phyloP scores from a whole-genome alignment of 37 sponge, comb jelly and placozoan genomes.

The Theonella swinhoei region DNA sequence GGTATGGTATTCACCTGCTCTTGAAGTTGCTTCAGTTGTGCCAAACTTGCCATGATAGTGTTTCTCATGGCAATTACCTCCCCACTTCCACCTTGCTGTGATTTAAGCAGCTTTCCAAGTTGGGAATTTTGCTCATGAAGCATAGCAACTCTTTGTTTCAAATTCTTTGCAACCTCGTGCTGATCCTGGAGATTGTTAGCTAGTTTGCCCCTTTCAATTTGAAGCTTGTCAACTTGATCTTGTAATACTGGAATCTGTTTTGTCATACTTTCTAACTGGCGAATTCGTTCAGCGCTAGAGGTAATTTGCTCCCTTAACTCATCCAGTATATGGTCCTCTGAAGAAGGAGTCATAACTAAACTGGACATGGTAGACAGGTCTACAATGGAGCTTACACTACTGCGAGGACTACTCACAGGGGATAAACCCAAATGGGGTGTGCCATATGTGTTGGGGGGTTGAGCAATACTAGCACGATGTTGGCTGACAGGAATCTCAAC shows the following conservation, averaged over 20 bases:
- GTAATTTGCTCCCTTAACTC: constrained; percentile 45
- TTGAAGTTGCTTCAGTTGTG: constrained; percentile 62
- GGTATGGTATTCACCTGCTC: constrained; percentile 58
- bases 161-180: constrained; percentile 22
- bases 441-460: no score
- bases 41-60: constrained; percentile 60
- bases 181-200: constrained; percentile 47
- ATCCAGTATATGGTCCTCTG: constrained; percentile 27
- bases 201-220: constrained; percentile 30
- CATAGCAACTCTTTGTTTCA: constrained; percentile 60
- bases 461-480: no score
- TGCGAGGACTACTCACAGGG: constrained; percentile 22
- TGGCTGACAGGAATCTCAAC: no score
- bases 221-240: constrained; percentile 10
- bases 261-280: constrained; percentile 30
- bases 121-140: constrained; percentile 67
- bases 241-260: constrained; percentile 20
- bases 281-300: background rate
- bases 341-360: background rate
- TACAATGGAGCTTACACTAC: constrained; percentile 36
- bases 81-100: constrained; percentile 12
- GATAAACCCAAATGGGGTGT: no score
- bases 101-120: constrained; percentile 37
- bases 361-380: background rate
- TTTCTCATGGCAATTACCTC: constrained; percentile 48